phyloP scores from a whole-genome alignment of 1,140 invertebrate genomes.

The Drosophila obscura region DNA sequence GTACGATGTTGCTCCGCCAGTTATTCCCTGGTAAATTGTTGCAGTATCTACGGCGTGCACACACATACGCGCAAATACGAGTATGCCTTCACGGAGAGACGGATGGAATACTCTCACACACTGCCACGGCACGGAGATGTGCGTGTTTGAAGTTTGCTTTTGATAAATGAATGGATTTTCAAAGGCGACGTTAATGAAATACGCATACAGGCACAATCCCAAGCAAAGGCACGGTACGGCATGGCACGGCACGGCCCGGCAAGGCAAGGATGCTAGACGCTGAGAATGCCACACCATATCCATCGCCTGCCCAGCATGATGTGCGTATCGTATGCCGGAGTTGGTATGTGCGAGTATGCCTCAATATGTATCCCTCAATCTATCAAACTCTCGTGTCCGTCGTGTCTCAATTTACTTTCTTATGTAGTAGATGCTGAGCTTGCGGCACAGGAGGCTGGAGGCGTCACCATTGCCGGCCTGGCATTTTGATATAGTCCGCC shows the following conservation, averaged over 20 bases:
- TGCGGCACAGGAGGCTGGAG: slow-evolving; percentile 11
- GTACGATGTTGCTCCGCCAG: slow-evolving; percentile 48
- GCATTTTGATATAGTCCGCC: slow-evolving; percentile 50
- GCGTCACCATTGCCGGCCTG: background rate
- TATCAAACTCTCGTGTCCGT: slow-evolving; percentile 79
- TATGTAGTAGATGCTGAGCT: slow-evolving; percentile 64
- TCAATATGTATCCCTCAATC: slow-evolving; percentile 66
- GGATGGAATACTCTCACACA: slow-evolving; percentile 25
- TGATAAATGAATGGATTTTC: slow-evolving; percentile 82
- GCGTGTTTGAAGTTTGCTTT: slow-evolving; percentile 80
- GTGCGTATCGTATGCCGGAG: too few relatives aligned
- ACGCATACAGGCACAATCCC: slow-evolving; percentile 43
- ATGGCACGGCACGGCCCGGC: too few relatives aligned
- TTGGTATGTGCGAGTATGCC: background rate
- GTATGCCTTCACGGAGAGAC: background rate
- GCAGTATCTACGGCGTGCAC: slow-evolving; percentile 59
- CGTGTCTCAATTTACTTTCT: slow-evolving; percentile 80
- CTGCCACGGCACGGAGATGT: slow-evolving; percentile 18
- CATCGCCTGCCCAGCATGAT: too few relatives aligned
- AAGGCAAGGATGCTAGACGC: too few relatives aligned
- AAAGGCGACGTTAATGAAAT: slow-evolving; percentile 81
- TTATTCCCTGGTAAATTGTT: slow-evolving; percentile 62
- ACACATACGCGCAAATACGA: slow-evolving; percentile 8
- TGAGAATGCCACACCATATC: too few relatives aligned
- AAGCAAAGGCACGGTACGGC: background rate